Evolutionary conservation across 2,113 vertebrate species (phyloP), one percentile per base, ranked within the genome.

Genomic region (Saguinus imperator): DNA sequence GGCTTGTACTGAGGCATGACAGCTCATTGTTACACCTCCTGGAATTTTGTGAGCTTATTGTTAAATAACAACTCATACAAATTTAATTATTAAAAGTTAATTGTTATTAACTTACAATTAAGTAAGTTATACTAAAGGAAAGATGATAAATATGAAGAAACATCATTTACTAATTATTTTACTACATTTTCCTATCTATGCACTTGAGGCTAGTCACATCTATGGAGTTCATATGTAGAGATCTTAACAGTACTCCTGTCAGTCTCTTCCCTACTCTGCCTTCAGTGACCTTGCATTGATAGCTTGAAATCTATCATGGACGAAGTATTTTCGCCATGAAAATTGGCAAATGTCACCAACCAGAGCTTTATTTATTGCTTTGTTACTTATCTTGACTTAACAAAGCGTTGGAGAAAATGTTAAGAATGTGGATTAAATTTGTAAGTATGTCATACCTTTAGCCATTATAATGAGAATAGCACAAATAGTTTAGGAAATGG

Each of bases 51-150:
- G n/a, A 87, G 23, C 76, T 83, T 58, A 12, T 20, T 61, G 45
- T 79, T 48, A 87, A 77, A 64, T 35, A 91, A n/a, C 37, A 92
- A 91, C 48, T 45, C 25, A 66, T n/a, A 48, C 48, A 76, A 66
- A 66, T 23, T 6, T 88, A 77, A 29, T 93, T 58, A 58, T 16
- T 32, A 82, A 70, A 80, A 29, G 11, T 61, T 66, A 76, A 85
- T 25, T 81, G 43, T 1, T 68, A 89, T 68, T 85, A 50, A 48
- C 40, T 45, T 85, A 64, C 0, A 57, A 91, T 35, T 55, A 72
- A 91, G 5, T 37, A 70, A 68, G 37, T 70, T 52, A 50, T n/a
- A 61, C 75, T 57, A 20, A 94, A 87, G 21, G 8, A 48, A 95
- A 48, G 27, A n/a, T 83, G 27, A 14, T 29, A 64, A 29, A 45